Evolutionary conservation across 2,888 invertebrate genomes (phyloP).

Genomic region (Drosophila algonquin): DNA sequence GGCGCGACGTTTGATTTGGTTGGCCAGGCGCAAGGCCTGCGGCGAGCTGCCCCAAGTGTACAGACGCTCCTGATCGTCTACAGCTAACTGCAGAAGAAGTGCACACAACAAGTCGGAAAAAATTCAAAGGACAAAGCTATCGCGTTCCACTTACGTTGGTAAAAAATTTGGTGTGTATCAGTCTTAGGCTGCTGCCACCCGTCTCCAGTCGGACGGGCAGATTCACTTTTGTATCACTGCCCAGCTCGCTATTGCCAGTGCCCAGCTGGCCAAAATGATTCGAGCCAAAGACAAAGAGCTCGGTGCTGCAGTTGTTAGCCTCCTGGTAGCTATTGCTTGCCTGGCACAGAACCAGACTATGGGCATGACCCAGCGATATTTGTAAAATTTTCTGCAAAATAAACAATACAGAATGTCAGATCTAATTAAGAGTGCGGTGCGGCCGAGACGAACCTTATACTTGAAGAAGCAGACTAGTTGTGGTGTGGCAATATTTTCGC

Average conservation of each 20-base stretch:
- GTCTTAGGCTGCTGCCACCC: constrained; percentile 82
- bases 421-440: neutral
- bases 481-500: constrained; percentile 88
- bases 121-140: neutral
- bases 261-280: constrained; percentile 95
- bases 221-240: constrained; percentile 77
- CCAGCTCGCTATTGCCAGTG: constrained; percentile 84
- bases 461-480: constrained; percentile 84
- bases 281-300: constrained; percentile 92
- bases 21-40: constrained; percentile 88
- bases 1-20: constrained; percentile 87
- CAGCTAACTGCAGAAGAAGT: constrained; percentile 86
- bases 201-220: constrained; percentile 84
- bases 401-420: neutral
- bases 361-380: constrained; percentile 84
- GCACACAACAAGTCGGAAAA: constrained; percentile 8
- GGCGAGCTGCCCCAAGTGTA: constrained; percentile 92
- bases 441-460: constrained; percentile 80
- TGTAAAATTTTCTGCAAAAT: constrained; percentile 83
- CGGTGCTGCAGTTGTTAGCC: constrained; percentile 62
- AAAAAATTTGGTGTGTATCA: constrained; percentile 88
- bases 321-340: constrained; percentile 46
- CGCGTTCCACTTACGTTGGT: constrained; percentile 87
- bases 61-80: constrained; percentile 87
- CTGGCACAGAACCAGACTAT: constrained; percentile 83